A percentile compares a stretch with the other conserved stretches of the same genome.
Conservation (phyloP, 2,797 vertebrate species). For the Darevskia nairensis region DNA sequence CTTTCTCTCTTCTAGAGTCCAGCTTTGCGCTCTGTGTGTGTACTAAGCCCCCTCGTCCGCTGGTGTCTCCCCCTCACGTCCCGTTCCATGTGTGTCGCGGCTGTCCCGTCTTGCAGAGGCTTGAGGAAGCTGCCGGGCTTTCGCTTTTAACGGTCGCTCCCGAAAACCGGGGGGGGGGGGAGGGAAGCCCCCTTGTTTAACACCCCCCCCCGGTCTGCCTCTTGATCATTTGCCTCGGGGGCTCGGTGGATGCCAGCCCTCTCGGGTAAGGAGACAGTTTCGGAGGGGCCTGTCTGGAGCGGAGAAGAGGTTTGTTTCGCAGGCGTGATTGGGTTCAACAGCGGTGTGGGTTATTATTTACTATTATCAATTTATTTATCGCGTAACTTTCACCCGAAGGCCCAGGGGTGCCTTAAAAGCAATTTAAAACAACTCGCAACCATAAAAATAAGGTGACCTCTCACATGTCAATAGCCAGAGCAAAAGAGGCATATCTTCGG, state of each 20-base stretch:
- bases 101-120: conserved; percentile 56
- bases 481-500: no score
- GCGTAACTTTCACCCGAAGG: no score
- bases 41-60: conserved; percentile 68
- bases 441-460: no score
- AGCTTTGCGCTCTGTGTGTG: conserved; percentile 58
- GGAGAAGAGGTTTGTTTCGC: background rate
- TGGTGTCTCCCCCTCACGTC: conserved; percentile 69
- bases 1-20: conserved; percentile 64
- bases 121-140: conserved; percentile 27
- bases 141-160: background rate
- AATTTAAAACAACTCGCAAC: no score
- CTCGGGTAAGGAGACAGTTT: background rate
- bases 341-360: background rate
- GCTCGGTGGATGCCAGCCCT: background rate
- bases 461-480: no score
- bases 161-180: background rate
- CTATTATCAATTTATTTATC: no score
- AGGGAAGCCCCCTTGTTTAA: background rate
- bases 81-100: conserved; percentile 68
- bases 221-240: background rate
- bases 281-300: background rate
- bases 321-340: background rate
- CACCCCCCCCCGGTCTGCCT: background rate
- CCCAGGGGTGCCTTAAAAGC: no score